Percentiles rank a stretch among this genome's conserved stretches.
phyloP scores from a whole-genome alignment of 2,113 vertebrate species.

The Cochlearius cochlearius region DNA sequence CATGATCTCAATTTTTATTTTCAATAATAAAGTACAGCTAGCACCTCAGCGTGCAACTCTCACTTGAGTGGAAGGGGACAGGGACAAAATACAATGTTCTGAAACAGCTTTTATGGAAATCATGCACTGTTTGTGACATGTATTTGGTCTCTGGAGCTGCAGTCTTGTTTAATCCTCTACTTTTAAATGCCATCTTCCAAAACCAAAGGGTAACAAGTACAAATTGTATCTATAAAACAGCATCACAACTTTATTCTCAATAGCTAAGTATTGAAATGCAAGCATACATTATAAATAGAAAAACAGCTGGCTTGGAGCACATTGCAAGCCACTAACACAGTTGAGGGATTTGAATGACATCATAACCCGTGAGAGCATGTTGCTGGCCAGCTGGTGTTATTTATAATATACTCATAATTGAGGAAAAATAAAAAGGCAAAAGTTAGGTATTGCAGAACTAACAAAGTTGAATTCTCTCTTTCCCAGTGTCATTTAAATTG shows the following conservation, averaged over 20 bases:
- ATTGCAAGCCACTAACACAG: slow-evolving; percentile 71
- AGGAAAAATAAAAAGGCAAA: slow-evolving; percentile 55
- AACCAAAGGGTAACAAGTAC: slow-evolving; percentile 39
- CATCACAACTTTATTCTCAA: slow-evolving; percentile 57
- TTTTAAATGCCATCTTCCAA: slow-evolving; percentile 38
- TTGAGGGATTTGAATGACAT: slow-evolving; percentile 78
- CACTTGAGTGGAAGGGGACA: background rate
- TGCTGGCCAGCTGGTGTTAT: slow-evolving; percentile 78
- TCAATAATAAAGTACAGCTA: background rate
- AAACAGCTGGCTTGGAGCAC: slow-evolving; percentile 78
- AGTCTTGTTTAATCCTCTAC: slow-evolving; percentile 3
- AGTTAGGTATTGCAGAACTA: slow-evolving; percentile 51
- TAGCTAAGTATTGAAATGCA: slow-evolving; percentile 63
- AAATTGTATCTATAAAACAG: slow-evolving; percentile 40
- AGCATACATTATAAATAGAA: slow-evolving; percentile 78
- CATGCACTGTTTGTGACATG: background rate
- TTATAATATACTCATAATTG: slow-evolving; percentile 74
- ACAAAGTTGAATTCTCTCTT: background rate
- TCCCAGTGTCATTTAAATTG: background rate
- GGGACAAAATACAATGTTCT: background rate
- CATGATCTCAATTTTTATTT: slow-evolving; percentile 17
- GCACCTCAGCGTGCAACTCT: background rate
- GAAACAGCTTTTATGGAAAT: slow-evolving; percentile 11
- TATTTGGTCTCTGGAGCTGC: slow-evolving; percentile 14
- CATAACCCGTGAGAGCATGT: slow-evolving; percentile 77